Evolutionary conservation across 2,888 invertebrate species (phyloP).

Genomic region (Drosophila pseudotalamancana): DNA sequence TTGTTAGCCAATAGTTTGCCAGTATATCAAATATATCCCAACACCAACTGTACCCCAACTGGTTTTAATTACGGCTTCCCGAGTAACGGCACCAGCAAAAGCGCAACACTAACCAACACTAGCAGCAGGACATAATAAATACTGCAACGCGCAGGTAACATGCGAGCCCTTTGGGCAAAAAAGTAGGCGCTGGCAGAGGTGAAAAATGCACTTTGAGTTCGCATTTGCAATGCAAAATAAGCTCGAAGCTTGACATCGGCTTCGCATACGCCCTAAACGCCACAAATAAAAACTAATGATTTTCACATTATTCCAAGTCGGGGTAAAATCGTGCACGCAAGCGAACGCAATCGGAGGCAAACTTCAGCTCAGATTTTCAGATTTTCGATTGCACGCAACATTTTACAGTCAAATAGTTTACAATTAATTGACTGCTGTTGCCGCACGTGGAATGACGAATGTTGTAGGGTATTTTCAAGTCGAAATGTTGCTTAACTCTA

Average conservation of each 20-base stretch:
- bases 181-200: constrained; percentile 31
- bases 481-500: not conserved
- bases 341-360: constrained; percentile 12
- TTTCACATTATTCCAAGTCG: constrained; percentile 58
- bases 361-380: constrained; percentile 18
- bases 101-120: constrained; percentile 48
- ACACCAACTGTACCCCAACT: not conserved
- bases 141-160: constrained; percentile 49
- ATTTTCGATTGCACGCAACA: constrained; percentile 29
- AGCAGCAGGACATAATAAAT: constrained; percentile 51
- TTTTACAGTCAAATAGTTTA: constrained; percentile 20
- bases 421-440: constrained; percentile 26
- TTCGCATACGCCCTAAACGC: constrained; percentile 57
- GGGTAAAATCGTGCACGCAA: constrained; percentile 45
- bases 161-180: constrained; percentile 38
- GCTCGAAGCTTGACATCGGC: constrained; percentile 5
- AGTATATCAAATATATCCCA: not conserved
- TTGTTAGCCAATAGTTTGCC: no score
- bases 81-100: constrained; percentile 37
- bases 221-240: constrained; percentile 55
- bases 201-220: constrained; percentile 53
- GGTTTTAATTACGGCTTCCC: constrained; percentile 23
- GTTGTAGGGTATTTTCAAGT: constrained; percentile 18
- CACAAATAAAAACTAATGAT: constrained; percentile 74
- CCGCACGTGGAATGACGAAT: not conserved